Conservation (phyloP, 2,113 vertebrate genomes). For the Mugil cephalus region DNA sequence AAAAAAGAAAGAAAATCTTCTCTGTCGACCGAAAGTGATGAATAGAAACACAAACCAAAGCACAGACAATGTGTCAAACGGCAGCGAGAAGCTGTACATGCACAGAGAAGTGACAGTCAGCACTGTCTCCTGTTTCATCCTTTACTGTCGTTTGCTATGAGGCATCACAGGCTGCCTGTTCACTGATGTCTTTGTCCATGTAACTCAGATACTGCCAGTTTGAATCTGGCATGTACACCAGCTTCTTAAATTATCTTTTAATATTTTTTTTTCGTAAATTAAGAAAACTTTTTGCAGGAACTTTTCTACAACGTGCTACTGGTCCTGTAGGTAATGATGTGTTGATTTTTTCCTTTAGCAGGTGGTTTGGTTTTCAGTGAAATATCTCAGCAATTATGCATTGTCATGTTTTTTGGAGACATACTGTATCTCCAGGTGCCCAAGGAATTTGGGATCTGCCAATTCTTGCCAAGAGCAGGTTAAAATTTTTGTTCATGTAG, state of each 20-base stretch:
- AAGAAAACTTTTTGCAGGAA: not conserved
- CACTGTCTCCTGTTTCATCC: not conserved
- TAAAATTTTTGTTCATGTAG: too few relatives aligned
- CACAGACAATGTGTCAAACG: slow-evolving; percentile 21
- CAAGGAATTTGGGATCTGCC: too few relatives aligned
- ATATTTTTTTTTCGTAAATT: not conserved
- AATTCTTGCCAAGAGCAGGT: too few relatives aligned
- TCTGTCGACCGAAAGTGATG: slow-evolving; percentile 19
- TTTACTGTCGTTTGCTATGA: slow-evolving; percentile 2
- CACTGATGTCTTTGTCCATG: not conserved
- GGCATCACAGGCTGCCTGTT: not conserved
- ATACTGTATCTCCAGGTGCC: too few relatives aligned
- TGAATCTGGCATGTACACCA: not conserved
- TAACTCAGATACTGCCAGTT: not conserved
- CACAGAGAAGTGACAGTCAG: slow-evolving; percentile 28
- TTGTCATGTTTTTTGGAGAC: too few relatives aligned
- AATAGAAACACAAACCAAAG: slow-evolving; percentile 16
- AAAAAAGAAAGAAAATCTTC: slow-evolving; percentile 6
- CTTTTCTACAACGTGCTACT: too few relatives aligned
- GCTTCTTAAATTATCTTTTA: too few relatives aligned
- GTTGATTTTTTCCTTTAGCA: too few relatives aligned
- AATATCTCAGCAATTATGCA: too few relatives aligned
- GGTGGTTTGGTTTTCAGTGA: too few relatives aligned
- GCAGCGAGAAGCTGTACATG: slow-evolving; percentile 16
- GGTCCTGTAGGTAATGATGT: too few relatives aligned